Evolutionary conservation across 1,140 invertebrate genomes (phyloP), one percentile per base, ranked within the genome.

Genomic region (Tyrophagus putrescentiae): DNA sequence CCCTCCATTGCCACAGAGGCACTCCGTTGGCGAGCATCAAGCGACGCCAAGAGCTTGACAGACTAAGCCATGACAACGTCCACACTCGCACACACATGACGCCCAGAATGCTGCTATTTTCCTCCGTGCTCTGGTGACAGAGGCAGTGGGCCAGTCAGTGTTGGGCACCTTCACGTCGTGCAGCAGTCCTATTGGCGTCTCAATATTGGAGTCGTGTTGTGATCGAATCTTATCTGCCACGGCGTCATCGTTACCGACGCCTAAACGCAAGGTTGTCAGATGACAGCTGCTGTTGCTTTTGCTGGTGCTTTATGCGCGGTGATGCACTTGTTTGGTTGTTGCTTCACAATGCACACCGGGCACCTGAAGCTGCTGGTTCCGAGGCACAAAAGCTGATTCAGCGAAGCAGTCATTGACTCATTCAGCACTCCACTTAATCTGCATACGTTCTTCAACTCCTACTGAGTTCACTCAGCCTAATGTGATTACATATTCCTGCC

Each of bases 201-300:
- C 31, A 48, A 6, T 48, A 48, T 48, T 48, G 45, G 21, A n/a
- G n/a, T n/a, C n/a, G n/a, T n/a, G n/a, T 18, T 25, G 31, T 48
- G 21, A 48, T 48, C 45, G 45, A 48, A 48, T 48, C 45, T 48
- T 48, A 48, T 48, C 45, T 13, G 13, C 18, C 45, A 48, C 7
- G 18, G 45, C 18, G 45, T 18, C 45, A 48, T 48, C 45, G 45
- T 48, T 25, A 48, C 45, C 45, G 18, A 48, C 31, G 45, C 31
- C 21, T 25, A n/a, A n/a, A n/a, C n/a, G n/a, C n/a, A n/a, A n/a
- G n/a, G n/a, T n/a, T n/a, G n/a, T n/a, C n/a, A n/a, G n/a, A n/a
- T n/a, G n/a, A n/a, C n/a, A n/a, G n/a, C n/a, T n/a, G n/a, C n/a
- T n/a, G n/a, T n/a, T n/a, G n/a, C n/a, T n/a, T n/a, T n/a, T n/a